Evolutionary conservation across 2,797 vertebrate genomes (phyloP).

Genomic region (Syndactyla subalaris): DNA sequence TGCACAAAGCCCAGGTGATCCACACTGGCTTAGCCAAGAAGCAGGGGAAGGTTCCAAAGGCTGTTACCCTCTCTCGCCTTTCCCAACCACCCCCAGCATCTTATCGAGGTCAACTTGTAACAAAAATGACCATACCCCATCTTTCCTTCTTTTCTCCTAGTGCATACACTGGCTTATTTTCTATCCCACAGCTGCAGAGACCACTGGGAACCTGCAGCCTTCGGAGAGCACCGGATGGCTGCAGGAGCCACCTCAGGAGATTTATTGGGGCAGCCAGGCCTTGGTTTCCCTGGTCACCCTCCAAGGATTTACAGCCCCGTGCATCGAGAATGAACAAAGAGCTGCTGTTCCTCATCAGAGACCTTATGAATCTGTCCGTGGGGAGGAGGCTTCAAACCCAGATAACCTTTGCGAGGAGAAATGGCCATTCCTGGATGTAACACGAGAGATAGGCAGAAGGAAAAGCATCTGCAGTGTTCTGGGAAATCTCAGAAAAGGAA

Average conservation of each 20-base stretch:
- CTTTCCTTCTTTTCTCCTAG: background rate
- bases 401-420: constrained; percentile 53
- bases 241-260: background rate
- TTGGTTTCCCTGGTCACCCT: constrained; percentile 50
- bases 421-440: constrained; percentile 17
- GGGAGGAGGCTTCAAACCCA: constrained; percentile 25
- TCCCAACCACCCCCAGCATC: background rate
- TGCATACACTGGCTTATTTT: background rate
- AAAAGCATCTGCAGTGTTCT: background rate
- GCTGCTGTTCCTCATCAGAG: constrained; percentile 57
- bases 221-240: background rate
- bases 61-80: background rate
- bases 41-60: background rate
- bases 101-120: background rate
- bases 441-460: background rate
- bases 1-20: background rate
- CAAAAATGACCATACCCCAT: background rate
- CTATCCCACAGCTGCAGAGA: background rate
- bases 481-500: constrained; percentile 7
- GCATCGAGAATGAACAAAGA: constrained; percentile 41
- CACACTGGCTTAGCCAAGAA: background rate
- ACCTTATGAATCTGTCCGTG: background rate
- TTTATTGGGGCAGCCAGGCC: constrained; percentile 39
- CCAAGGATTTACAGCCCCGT: constrained; percentile 22
- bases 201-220: background rate